Base-by-base conservation (phyloP, 2,888 invertebrate genomes). In the Ditula angustiorana region DNA sequence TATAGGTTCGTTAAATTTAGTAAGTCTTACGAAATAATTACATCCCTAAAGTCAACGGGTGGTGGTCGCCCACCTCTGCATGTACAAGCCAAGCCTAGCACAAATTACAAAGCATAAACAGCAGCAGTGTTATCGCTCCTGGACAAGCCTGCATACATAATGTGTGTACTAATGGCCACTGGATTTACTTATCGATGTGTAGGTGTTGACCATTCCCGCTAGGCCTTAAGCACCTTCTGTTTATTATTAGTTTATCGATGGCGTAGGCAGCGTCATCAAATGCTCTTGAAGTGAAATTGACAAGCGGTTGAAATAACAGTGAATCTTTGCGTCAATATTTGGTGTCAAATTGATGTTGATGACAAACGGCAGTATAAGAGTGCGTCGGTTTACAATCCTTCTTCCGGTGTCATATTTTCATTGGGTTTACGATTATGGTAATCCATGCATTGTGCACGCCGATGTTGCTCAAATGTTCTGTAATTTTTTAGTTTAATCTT, bases 201-300 rank as follows among this genome's bases (percentile, higher is more conserved):
- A 67, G 63, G 67, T 63, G 67, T 67, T 28, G 52, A 44, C 44
- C 24, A 55, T 67, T 67, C 55, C 66, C 46, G 55, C 41, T 50
- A 47, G 33, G 33, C 37, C 50, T 58, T 62, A 53, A 67, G 67
- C 49, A 63, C 52, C 46, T 28, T 33, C 52, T 53, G 58, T 64
- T 63, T 52, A 58, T 71, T 73, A 69, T 74, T 70, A 65, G 63
- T 58, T 63, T 74, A 66, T 63, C 71, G 73, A 77, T 79, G 74
- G 82, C 76, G 81, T 85, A 80, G 81, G 82, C 67, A 79, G 82
- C 76, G 41, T 46, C 66, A 13, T 64, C 61, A 47, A 61, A 59
- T 66, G 67, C 67, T 69, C 55, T 66, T 61, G 47, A 37, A 52
- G 26, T 57, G 49, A 16, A 59, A 64, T 61, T 55, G 59, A 50